Percentiles rank a stretch among this genome's conserved stretches.
These are phyloP conservation scores for Molossus alvarezi DNA, from an alignment of 2,797 vertebrate genomes.

Conservation along the genomic window DNA sequence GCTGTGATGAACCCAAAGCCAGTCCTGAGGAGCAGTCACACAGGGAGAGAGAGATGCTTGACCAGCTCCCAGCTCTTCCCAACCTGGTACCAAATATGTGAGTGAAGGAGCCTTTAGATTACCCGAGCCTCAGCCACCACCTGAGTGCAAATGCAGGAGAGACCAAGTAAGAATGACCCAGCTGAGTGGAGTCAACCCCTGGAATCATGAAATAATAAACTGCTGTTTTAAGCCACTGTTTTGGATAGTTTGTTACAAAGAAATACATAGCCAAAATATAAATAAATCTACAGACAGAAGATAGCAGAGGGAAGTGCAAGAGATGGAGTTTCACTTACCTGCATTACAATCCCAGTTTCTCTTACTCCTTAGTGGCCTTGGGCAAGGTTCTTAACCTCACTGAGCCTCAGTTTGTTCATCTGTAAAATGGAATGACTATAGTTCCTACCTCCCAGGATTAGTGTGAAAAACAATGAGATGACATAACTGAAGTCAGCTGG, in stretches of 20 bases:
- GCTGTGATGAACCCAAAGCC: neutral
- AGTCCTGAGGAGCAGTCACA: neutral
- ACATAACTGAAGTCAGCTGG: neutral
- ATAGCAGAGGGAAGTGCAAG: neutral
- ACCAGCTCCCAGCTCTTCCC: neutral
- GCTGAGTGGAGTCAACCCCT: neutral
- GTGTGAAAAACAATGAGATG: neutral
- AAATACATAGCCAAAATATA: neutral
- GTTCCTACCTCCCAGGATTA: neutral
- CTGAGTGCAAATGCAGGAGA: neutral
- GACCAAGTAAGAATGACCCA: neutral
- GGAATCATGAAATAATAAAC: neutral
- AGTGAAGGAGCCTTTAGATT: neutral
- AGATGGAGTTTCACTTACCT: neutral
- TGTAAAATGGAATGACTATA: neutral
- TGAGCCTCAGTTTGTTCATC: neutral
- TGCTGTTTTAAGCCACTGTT: conserved; percentile 4
- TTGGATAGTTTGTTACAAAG: neutral
- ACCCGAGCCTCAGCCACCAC: neutral
- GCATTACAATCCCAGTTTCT: neutral
- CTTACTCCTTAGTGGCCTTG: neutral
- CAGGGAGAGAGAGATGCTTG: neutral
- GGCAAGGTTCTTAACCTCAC: neutral
- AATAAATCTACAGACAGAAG: neutral
- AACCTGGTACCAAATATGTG: neutral